Percentiles rank a stretch among this genome's conserved stretches.
Conservation (phyloP, 1,140 invertebrate genomes). For the Mylabris phalerata region DNA sequence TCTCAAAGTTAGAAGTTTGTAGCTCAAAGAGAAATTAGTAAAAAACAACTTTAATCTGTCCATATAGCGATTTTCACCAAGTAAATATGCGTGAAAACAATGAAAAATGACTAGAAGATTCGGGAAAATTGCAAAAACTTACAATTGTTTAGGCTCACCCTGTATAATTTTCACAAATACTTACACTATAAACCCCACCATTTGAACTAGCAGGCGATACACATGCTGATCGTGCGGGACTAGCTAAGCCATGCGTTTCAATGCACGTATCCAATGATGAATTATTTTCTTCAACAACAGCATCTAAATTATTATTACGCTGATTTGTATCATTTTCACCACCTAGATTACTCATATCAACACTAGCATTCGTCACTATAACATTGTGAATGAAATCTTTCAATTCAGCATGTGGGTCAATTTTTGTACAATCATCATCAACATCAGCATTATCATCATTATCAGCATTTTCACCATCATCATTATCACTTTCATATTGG, state of each 20-base stretch:
- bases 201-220: constrained; percentile 76
- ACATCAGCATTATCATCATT: neutral
- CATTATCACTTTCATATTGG: constrained; percentile 43
- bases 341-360: constrained; percentile 47
- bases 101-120: too few relatives aligned
- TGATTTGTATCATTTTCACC: constrained; percentile 35
- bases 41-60: too few relatives aligned
- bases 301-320: constrained; percentile 43
- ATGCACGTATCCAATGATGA: constrained; percentile 33
- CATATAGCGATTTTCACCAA: too few relatives aligned
- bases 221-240: constrained; percentile 51
- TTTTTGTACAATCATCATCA: neutral
- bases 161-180: constrained; percentile 23
- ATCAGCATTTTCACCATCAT: constrained; percentile 39
- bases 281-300: constrained; percentile 36
- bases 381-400: constrained; percentile 47
- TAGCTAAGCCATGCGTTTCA: constrained; percentile 38
- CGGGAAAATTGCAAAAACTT: too few relatives aligned
- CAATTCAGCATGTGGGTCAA: constrained; percentile 17
- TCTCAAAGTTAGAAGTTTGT: too few relatives aligned
- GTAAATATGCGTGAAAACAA: too few relatives aligned
- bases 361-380: constrained; percentile 59
- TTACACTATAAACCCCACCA: constrained; percentile 80
- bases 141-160: too few relatives aligned
- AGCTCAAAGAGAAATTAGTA: too few relatives aligned